A percentile compares a stretch with the other conserved stretches of the same genome.
Evolutionary conservation across 2,113 vertebrate species (phyloP).

Genomic region (Tretioscincus oriximinensis): DNA sequence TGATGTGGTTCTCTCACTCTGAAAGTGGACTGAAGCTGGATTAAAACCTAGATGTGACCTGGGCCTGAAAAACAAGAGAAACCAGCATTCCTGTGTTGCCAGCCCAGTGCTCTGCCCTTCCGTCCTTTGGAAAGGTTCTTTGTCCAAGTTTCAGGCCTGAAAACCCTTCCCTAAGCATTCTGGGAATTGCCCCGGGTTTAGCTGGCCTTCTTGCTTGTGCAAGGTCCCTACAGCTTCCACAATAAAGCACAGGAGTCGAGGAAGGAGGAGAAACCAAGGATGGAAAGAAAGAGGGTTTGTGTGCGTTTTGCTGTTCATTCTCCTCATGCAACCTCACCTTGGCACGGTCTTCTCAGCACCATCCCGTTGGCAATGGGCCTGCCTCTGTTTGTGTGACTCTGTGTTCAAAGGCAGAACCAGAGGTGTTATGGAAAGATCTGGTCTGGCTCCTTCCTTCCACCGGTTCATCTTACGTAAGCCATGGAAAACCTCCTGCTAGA

Average conservation of each 20-base stretch:
- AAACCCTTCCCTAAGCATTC: background rate
- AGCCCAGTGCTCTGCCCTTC: background rate
- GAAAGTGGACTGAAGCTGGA: too few relatives aligned
- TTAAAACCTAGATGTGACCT: too few relatives aligned
- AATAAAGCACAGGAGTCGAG: background rate
- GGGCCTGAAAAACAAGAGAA: too few relatives aligned
- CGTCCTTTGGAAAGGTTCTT: background rate
- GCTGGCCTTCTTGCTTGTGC: slow-evolving; percentile 22
- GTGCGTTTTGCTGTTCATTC: background rate
- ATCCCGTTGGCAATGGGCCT: background rate
- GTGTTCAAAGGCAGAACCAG: background rate
- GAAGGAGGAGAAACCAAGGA: background rate
- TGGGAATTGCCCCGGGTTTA: slow-evolving; percentile 27
- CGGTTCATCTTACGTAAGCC: background rate
- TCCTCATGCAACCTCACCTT: slow-evolving; percentile 21
- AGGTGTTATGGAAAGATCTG: background rate
- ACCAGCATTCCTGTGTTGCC: background rate
- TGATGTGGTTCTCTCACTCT: too few relatives aligned
- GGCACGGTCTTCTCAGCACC: background rate
- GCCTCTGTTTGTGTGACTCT: too few relatives aligned
- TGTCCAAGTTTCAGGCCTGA: background rate
- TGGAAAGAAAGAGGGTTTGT: background rate
- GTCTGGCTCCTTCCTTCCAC: background rate
- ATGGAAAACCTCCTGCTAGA: background rate
- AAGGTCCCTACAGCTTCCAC: slow-evolving; percentile 1